Percentiles rank a stretch among this genome's conserved stretches.
phyloP scores from a whole-genome alignment of 2,797 vertebrate genomes.

The Capromys pilorides region DNA sequence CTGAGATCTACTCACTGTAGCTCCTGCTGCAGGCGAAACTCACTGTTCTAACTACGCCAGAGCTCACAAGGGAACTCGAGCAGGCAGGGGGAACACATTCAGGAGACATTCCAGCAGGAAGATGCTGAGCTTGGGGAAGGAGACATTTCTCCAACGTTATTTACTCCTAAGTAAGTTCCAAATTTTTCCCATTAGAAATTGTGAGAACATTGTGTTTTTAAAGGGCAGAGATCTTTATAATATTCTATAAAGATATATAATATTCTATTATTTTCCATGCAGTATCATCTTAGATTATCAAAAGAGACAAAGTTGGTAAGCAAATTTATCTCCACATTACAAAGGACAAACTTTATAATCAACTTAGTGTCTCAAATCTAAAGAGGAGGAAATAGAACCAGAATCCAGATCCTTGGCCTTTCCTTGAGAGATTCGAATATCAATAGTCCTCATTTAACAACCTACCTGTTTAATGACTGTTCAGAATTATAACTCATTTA shows the following conservation, averaged over 20 bases:
- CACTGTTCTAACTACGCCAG: neutral
- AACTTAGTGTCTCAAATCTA: neutral
- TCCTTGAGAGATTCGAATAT: neutral
- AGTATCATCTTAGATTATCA: constrained; percentile 14
- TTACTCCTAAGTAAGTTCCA: constrained; percentile 30
- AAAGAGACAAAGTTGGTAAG: neutral
- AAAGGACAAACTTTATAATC: neutral
- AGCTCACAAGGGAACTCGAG: neutral
- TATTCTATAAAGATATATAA: neutral
- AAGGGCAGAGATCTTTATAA: constrained; percentile 23
- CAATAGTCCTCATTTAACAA: neutral
- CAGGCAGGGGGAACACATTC: neutral
- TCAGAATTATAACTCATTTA: neutral
- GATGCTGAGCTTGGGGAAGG: neutral
- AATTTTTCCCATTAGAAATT: constrained; percentile 20
- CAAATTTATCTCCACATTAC: constrained; percentile 9
- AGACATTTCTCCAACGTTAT: neutral
- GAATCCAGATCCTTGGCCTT: neutral
- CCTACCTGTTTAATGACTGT: neutral
- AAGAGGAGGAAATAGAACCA: neutral
- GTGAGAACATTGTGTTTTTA: constrained; percentile 13
- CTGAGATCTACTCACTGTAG: neutral
- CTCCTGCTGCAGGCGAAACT: neutral
- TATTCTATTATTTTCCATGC: neutral
- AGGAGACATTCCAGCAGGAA: neutral